A percentile compares a stretch with the other conserved stretches of the same genome.
Evolutionary conservation across 2,888 invertebrate species (phyloP).

Genomic region (Phyllotreta cruciferae): DNA sequence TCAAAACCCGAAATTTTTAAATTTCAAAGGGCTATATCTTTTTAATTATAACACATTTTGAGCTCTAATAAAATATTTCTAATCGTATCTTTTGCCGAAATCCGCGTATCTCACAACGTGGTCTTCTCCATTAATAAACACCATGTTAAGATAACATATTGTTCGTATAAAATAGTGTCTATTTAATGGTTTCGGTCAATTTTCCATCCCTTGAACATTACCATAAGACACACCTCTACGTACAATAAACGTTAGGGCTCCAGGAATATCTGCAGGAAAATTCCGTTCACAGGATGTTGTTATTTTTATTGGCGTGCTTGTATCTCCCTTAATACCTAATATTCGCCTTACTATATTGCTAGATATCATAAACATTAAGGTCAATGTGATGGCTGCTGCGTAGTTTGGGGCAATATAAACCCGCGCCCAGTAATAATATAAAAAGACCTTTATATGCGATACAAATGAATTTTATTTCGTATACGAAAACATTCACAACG

Average conservation of each 20-base stretch:
- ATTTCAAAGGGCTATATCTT: no score
- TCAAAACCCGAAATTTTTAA: no score
- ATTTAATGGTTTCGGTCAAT: no score
- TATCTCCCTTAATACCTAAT: constrained; percentile 17
- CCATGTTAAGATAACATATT: no score
- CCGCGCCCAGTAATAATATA: constrained; percentile 8
- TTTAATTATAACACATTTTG: no score
- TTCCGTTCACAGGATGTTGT: constrained; percentile 18
- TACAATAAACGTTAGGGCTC: constrained; percentile 12
- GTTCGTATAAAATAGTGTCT: no score
- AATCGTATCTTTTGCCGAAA: no score
- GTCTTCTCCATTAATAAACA: no score
- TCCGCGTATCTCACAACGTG: no score
- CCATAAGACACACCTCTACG: no score
- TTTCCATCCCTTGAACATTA: no score
- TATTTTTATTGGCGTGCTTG: constrained; percentile 18
- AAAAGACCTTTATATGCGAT: not conserved
- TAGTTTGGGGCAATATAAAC: constrained; percentile 6
- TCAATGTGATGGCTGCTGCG: not conserved
- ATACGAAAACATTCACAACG: not conserved
- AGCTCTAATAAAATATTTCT: no score
- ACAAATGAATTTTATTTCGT: constrained; percentile 5
- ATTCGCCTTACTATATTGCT: constrained; percentile 14
- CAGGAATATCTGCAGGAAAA: constrained; percentile 4
- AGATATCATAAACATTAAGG: constrained; percentile 19